Conservation (phyloP, 1,140 invertebrate species). For the Brachionus plicatilis region DNA sequence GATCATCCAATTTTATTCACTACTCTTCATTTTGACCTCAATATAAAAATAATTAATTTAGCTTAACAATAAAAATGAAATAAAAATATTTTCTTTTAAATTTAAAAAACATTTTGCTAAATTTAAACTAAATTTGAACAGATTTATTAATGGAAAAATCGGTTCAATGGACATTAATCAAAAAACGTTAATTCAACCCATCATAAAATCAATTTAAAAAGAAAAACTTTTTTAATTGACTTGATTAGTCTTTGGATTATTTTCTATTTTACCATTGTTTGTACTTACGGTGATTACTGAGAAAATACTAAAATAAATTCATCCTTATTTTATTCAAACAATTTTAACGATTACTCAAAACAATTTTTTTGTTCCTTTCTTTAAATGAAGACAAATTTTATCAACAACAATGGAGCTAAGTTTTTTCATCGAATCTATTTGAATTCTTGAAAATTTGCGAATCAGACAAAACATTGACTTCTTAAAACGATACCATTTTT, state of each 20-base stretch:
- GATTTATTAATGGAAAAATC: neutral
- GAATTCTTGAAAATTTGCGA: too few relatives aligned
- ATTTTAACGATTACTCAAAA: too few relatives aligned
- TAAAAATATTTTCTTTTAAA: neutral
- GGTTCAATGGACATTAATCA: neutral
- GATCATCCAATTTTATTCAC: neutral
- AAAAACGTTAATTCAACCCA: neutral
- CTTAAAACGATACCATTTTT: too few relatives aligned
- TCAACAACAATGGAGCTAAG: too few relatives aligned
- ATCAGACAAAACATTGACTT: too few relatives aligned
- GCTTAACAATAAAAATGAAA: neutral
- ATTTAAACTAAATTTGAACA: neutral
- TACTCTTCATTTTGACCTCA: neutral
- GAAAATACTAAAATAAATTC: too few relatives aligned
- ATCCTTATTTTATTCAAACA: too few relatives aligned
- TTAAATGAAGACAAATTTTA: too few relatives aligned
- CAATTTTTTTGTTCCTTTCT: too few relatives aligned
- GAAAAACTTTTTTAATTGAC: neutral
- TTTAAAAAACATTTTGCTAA: neutral
- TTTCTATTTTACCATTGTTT: too few relatives aligned
- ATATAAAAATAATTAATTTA: neutral
- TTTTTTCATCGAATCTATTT: too few relatives aligned
- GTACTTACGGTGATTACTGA: too few relatives aligned
- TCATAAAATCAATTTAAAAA: neutral
- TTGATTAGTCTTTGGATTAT: neutral